Percentiles rank a stretch among this genome's conserved stretches.
Conservation (phyloP, 1,140 invertebrate genomes). For the Drosophila parabipectinata region DNA sequence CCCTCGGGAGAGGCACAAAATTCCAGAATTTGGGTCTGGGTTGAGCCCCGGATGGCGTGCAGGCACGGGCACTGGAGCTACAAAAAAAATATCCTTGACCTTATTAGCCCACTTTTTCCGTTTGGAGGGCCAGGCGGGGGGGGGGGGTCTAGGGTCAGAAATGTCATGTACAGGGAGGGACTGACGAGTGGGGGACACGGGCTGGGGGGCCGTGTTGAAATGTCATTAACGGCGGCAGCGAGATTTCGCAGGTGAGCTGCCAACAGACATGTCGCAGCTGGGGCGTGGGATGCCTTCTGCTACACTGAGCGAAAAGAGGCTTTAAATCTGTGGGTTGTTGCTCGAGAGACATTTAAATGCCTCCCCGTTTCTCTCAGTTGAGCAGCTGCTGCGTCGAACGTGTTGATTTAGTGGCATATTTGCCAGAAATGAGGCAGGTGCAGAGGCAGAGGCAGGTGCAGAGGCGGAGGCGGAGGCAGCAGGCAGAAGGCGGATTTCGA, state of each 20-base stretch:
- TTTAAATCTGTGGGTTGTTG: neutral
- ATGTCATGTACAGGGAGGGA: neutral
- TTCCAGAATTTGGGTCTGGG: conserved; percentile 23
- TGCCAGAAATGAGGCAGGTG: conserved; percentile 28
- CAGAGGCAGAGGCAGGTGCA: neutral
- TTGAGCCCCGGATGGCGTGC: conserved; percentile 21
- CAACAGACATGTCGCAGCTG: conserved; percentile 8
- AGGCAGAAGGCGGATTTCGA: neutral
- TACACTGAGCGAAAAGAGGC: neutral
- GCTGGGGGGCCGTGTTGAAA: conserved; percentile 33
- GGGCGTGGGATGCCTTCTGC: neutral
- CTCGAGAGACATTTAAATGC: neutral
- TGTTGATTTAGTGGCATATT: conserved; percentile 60
- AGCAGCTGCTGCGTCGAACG: conserved; percentile 20
- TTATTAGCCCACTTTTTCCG: conserved; percentile 31
- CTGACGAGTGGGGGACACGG: neutral
- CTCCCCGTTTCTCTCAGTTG: neutral
- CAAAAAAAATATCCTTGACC: conserved; percentile 64
- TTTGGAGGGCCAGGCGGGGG: conserved; percentile 15
- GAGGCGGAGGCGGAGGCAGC: neutral
- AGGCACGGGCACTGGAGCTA: neutral
- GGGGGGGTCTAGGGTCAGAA: neutral
- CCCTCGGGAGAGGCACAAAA: conserved; percentile 9
- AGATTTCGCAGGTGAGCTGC: conserved; percentile 23
- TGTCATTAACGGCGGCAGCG: conserved; percentile 54